These are phyloP conservation scores for Syrphus vitripennis DNA, from an alignment of 2,888 invertebrate species.

Conservation along the genomic window DNA sequence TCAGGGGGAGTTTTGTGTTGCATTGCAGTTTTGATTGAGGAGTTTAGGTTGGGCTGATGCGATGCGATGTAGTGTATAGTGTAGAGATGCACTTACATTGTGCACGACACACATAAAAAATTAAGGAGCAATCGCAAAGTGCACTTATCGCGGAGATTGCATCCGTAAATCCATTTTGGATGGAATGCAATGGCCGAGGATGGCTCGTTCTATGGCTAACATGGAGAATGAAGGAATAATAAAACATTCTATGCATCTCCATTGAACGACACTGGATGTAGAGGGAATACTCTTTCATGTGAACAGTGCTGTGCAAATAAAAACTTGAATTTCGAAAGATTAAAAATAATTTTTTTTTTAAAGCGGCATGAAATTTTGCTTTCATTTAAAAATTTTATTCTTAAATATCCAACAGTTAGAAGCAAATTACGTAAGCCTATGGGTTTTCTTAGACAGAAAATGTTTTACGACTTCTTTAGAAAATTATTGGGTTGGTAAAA, in stretches of 20 bases:
- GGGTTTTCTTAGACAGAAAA: too few relatives aligned
- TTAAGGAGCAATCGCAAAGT: slow-evolving; percentile 71
- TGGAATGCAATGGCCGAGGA: slow-evolving; percentile 42
- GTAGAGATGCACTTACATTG: slow-evolving; percentile 59
- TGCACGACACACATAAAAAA: slow-evolving; percentile 62
- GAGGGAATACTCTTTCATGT: background rate
- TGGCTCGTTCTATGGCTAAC: slow-evolving; percentile 4
- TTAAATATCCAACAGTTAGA: too few relatives aligned
- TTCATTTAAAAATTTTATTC: too few relatives aligned
- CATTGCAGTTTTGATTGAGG: slow-evolving; percentile 58
- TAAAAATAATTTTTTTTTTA: too few relatives aligned
- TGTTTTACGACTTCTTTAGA: too few relatives aligned
- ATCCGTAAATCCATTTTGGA: slow-evolving; percentile 66
- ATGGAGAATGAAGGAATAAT: slow-evolving; percentile 48
- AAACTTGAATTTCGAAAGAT: too few relatives aligned
- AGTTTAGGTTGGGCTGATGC: slow-evolving; percentile 23
- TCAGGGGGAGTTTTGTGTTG: slow-evolving; percentile 10
- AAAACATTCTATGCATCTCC: slow-evolving; percentile 56
- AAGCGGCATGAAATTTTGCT: too few relatives aligned
- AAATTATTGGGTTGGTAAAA: too few relatives aligned
- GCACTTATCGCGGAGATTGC: slow-evolving; percentile 69
- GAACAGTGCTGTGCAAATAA: background rate
- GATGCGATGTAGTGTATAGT: background rate
- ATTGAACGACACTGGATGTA: slow-evolving; percentile 3
- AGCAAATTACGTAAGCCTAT: too few relatives aligned